Base-by-base conservation (phyloP, 2,888 invertebrate genomes). In the Flexamia atlantica region DNA sequence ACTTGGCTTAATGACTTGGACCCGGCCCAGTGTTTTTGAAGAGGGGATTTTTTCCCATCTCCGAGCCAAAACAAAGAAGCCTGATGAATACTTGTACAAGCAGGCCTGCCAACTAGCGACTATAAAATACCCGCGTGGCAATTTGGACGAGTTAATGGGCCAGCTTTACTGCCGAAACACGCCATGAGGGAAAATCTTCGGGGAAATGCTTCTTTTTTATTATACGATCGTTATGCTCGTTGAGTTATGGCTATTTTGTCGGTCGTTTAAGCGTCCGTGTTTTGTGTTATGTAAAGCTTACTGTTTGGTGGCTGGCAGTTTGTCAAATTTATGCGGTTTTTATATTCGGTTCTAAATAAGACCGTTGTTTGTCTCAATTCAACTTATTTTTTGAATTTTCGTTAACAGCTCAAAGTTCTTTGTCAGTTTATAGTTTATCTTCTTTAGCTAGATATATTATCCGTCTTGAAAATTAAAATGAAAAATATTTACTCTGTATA, bases 51-150 rank as follows among this genome's bases (percentile, higher is more conserved):
- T 76, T 76, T 76, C 53, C 68, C 53, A 40, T 40, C 72, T 40
- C 30, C 30, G 42, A 72, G 72, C 72, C 72, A 72, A 72, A 72
- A 72, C 72, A 72, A 42, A 72, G 72, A 72, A 36, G 46, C 76
- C 53, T 76, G 53, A 76, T 46, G 50, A 72, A 42, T 68, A 42
- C 72, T 72, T 42, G 72, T 36, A 72, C 72, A 40, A 50, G 76
- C 5, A 76, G 25, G 12, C 25, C 28, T 76, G 76, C 76, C 76
- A 76, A 50, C 76, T 30, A 9, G 32, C 42, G 3, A 36, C 72
- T 23, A 72, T 72, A 72, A 72, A 68, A 72, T 72, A 72, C 40
- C 72, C 40, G 40, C 72, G 40, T 42, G 42, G 68, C 72, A 40
- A 72, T 72, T 72, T 40, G 9, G 42, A n/a, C 23, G 42, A 3